A percentile compares a stretch with the other conserved stretches of the same genome.
Conservation (phyloP, 2,113 vertebrate species). For the Micromys minutus region DNA sequence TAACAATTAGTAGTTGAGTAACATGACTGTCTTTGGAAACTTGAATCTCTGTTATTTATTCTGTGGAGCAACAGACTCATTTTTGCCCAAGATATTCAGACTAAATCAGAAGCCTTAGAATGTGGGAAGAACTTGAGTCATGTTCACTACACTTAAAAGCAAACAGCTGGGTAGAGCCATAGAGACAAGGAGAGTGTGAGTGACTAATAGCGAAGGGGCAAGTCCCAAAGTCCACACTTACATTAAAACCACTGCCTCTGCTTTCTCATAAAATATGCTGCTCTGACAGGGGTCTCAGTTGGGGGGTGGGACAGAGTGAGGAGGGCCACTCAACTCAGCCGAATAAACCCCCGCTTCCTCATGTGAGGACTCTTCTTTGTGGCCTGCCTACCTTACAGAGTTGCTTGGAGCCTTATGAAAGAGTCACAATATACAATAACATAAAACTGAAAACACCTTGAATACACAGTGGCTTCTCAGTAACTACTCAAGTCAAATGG, state of each 20-base stretch:
- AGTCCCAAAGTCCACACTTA: neutral
- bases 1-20: neutral
- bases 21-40: neutral
- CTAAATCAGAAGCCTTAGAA: neutral
- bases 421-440: accelerated
- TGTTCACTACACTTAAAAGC: neutral
- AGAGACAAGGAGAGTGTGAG: neutral
- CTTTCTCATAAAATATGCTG: neutral
- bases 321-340: neutral
- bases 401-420: neutral
- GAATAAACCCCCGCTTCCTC: neutral
- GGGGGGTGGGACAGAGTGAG: neutral
- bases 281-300: neutral
- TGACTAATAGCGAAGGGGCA: neutral
- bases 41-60: neutral
- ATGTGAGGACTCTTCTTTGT: neutral
- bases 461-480: neutral
- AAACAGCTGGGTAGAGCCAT: neutral
- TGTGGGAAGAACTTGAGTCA: neutral
- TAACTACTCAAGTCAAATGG: neutral
- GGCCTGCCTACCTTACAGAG: neutral
- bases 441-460: neutral
- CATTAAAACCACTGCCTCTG: neutral
- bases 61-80: neutral
- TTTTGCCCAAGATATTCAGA: neutral